Evolutionary conservation across 2,888 invertebrate genomes (phyloP), one percentile per base, ranked within the genome.

Genomic region (Odontomyia ornata): DNA sequence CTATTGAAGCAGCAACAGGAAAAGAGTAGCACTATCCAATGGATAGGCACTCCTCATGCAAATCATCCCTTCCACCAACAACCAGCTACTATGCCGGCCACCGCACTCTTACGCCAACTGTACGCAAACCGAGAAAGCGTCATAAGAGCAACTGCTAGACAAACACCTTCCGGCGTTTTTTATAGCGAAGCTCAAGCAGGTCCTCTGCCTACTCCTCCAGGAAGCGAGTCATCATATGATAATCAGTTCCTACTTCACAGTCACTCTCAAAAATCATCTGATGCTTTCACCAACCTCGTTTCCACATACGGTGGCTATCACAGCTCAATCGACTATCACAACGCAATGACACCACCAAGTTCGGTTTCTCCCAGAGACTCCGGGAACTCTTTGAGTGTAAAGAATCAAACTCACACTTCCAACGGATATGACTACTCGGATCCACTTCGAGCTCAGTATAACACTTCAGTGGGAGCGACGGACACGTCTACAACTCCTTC

Each of bases 271-370:
- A 90, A 89, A 81, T 86, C 88, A 1, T 82, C 87, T 9, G 90
- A 90, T 79, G 89, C 91, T 82, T 89, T 90, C 83, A 88, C 90
- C 83, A 88, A 90, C 84, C 85, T 90, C 62, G 89, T 89, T 13
- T 89, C 89, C 11, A 88, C 89, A 0, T 90, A 90, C 79, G 86
- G 87, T 36, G 88, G 89, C 65, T 92, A 92, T 82, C 90, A 92
- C 56, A 90, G 90, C 80, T 88, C 89, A 78, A 93, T 93, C 80
- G 95, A 95, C 83, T 95, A 95, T 83, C 97, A 97, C 85, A 93
- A 95, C 56, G 95, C 96, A 67, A 97, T 98, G 95, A 97, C 97
- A 3, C 97, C 97, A 75, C 98, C 98, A 73, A 96, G 96, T n/a
- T 97, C 97, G 2, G 97, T 97, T 1, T 97, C 97, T 4, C 97